These are phyloP conservation scores for Semnornis frantzii DNA, from an alignment of 2,113 vertebrate species.

Conservation along the genomic window DNA sequence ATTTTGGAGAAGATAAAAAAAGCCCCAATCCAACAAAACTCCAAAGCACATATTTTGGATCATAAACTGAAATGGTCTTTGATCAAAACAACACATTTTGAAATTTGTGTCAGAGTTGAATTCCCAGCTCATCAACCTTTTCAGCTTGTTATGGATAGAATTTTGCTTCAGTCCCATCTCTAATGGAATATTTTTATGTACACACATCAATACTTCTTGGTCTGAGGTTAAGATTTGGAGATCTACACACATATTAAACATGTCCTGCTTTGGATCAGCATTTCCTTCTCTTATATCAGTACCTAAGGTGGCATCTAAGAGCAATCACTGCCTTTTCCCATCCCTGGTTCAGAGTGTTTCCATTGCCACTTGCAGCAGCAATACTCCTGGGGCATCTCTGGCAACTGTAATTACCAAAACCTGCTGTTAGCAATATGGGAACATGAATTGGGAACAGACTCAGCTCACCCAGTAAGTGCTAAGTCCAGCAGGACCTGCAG, in stretches of 20 bases:
- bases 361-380: neutral
- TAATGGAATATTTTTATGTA: neutral
- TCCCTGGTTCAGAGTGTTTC: neutral
- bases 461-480: neutral
- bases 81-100: neutral
- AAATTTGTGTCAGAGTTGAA: slow-evolving; percentile 7
- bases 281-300: neutral
- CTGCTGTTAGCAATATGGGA: neutral
- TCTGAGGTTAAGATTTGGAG: neutral
- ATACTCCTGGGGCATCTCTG: neutral
- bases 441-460: neutral
- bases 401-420: neutral
- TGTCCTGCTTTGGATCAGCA: neutral
- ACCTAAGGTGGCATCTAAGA: neutral
- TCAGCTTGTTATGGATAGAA: neutral
- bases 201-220: neutral
- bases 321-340: neutral
- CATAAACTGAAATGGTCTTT: neutral
- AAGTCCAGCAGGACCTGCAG: neutral
- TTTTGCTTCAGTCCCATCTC: neutral
- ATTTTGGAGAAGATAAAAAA: neutral
- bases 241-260: neutral
- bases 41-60: neutral
- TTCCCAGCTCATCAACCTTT: neutral
- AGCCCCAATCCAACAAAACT: neutral